Conservation (phyloP, 2,797 vertebrate genomes). For the Peromyscus melanophrys region DNA sequence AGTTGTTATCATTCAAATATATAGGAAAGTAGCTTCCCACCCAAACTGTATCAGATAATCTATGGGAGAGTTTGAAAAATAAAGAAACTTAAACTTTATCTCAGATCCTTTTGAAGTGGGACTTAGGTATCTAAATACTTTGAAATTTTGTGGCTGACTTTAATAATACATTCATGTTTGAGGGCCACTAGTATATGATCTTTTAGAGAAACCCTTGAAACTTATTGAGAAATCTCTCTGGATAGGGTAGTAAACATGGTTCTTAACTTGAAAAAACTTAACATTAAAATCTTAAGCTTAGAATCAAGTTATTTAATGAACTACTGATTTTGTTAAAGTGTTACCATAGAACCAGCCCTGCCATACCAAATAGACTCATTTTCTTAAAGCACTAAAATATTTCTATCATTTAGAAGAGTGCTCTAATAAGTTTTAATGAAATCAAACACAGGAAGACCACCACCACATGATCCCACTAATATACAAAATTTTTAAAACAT, state of each 20-base stretch:
- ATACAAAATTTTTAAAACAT: background rate
- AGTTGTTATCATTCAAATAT: conserved; percentile 38
- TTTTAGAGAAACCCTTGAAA: background rate
- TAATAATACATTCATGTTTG: background rate
- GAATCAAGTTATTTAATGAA: background rate
- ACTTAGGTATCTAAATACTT: background rate
- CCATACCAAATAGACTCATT: background rate
- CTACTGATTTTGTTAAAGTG: background rate
- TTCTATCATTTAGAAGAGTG: background rate
- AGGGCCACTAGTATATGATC: background rate
- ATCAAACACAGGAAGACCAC: background rate
- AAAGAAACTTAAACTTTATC: background rate
- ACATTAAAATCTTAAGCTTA: conserved; percentile 18
- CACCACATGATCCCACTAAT: background rate
- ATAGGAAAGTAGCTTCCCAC: background rate
- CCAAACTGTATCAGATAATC: background rate
- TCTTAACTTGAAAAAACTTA: background rate
- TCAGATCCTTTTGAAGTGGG: background rate
- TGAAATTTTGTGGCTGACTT: background rate
- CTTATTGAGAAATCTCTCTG: conserved; percentile 16
- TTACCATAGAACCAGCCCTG: background rate
- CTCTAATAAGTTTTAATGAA: conserved; percentile 1
- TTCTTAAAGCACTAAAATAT: background rate
- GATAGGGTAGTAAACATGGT: background rate
- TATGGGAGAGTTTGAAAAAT: background rate